A percentile compares a stretch with the other conserved stretches of the same genome.
These are phyloP conservation scores for Drosophila macrospina DNA, from an alignment of 2,888 invertebrate species.

Conservation along the genomic window DNA sequence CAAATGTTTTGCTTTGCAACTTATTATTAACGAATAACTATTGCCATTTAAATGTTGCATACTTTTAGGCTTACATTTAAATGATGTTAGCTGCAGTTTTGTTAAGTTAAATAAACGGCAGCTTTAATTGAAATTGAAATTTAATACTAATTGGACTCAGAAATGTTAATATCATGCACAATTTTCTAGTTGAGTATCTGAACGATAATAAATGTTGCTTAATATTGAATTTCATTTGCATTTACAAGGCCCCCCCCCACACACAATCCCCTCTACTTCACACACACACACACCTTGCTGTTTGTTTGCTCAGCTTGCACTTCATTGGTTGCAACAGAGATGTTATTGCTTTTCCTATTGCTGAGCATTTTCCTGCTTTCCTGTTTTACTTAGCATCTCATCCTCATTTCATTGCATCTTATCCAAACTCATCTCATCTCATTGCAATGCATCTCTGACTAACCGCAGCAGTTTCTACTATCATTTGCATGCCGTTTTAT, in stretches of 20 bases:
- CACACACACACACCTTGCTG: too few relatives aligned
- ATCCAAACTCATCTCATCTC: constrained; percentile 7
- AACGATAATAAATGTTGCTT: neutral
- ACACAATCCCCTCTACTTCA: too few relatives aligned
- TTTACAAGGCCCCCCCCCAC: constrained; percentile 3
- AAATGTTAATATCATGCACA: neutral
- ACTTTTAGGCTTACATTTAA: constrained; percentile 21
- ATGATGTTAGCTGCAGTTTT: neutral
- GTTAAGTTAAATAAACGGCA: neutral
- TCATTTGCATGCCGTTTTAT: constrained; percentile 50
- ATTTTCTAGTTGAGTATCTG: neutral
- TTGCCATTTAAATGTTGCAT: constrained; percentile 2
- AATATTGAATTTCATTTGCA: constrained; percentile 31
- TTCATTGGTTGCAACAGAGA: neutral
- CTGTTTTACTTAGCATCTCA: constrained; percentile 13
- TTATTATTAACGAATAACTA: neutral
- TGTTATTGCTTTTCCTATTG: constrained; percentile 43
- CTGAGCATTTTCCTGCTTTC: constrained; percentile 8
- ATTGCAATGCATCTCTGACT: constrained; percentile 22
- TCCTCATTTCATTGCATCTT: constrained; percentile 3
- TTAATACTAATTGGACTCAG: neutral
- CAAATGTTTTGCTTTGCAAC: neutral
- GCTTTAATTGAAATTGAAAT: neutral
- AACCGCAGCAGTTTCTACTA: constrained; percentile 40
- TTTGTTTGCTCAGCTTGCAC: constrained; percentile 21